Base-by-base conservation (phyloP, 2,888 invertebrate species). In the Choristoneura rosaceana region DNA sequence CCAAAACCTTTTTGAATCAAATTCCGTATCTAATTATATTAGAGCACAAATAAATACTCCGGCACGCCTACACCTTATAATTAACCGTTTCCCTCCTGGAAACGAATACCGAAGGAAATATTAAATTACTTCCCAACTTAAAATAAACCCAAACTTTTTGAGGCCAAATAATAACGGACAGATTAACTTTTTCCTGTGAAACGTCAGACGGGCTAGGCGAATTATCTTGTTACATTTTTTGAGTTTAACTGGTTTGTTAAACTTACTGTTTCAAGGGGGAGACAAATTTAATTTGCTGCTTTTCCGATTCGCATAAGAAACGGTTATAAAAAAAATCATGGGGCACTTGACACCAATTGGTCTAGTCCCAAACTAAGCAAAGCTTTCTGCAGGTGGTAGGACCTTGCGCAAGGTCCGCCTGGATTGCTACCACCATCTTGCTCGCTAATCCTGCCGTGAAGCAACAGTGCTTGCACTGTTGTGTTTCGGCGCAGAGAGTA, bases 141-240 rank as follows among this genome's bases (percentile, higher is more conserved):
- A 61, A 61, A 43, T 61, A 10, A 60, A 60, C 60, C n/a, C 10
- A 9, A 60, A 38, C 61, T 61, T 61, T 43, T 61, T 14, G 38
- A 38, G 17, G 17, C 12, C 3, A 43, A 61, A 43, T 61, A 43
- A 43, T 17, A 55, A 55, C 55, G 12, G 55, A 4, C 12, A 10
- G 4, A 55, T 55, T 3, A 55, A 55, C 55, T 55, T 55, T 55
- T 52, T 52, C 15, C 14, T 5, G 50, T 25, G 25, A 10, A 25
- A 55, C 25, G 10, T 55, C 25, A 12, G 25, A 25, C 10, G 12
- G 12, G 25, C n/a, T 3, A 52, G 52, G 17, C 17, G 9, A 52
- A 17, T 52, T 52, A 3, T 52, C 2, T 9, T 17, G 43, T 43
- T 50, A 15, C 15, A 52, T 15, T 52, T 52, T 52, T 4, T 8